These are phyloP conservation scores for Cistogaster globosa DNA, from an alignment of 2,888 invertebrate species.

Conservation along the genomic window DNA sequence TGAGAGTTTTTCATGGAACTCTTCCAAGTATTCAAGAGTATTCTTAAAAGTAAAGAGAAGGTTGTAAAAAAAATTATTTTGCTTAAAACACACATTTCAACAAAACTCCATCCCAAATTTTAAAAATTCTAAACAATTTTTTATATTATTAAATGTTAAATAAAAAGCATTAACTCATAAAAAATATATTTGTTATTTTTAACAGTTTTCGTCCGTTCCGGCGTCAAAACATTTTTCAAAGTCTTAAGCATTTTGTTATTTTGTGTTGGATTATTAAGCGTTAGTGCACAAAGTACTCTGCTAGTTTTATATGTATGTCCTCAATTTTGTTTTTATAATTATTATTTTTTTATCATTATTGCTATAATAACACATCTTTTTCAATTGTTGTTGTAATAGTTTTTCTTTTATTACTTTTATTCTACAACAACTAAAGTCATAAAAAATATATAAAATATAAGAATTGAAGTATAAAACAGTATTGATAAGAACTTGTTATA, in stretches of 20 bases:
- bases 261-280: conserved; percentile 24
- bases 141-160: conserved; percentile 56
- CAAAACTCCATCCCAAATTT: too few relatives aligned
- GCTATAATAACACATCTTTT: conserved; percentile 37
- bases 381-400: conserved; percentile 53
- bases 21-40: too few relatives aligned
- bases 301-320: conserved; percentile 46
- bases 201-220: conserved; percentile 10
- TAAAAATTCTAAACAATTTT: not conserved
- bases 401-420: conserved; percentile 30
- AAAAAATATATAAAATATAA: conserved; percentile 13
- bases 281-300: conserved; percentile 21
- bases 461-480: conserved; percentile 34
- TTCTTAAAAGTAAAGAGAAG: too few relatives aligned
- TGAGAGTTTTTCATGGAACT: too few relatives aligned
- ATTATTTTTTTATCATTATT: conserved; percentile 38
- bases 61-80: too few relatives aligned
- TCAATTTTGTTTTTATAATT: conserved; percentile 10
- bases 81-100: too few relatives aligned
- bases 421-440: conserved; percentile 15
- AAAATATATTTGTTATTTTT: too few relatives aligned
- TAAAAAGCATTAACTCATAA: too few relatives aligned
- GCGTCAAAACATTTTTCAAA: conserved; percentile 29
- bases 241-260: conserved; percentile 60
- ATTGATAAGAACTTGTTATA: conserved; percentile 63